phyloP scores from a whole-genome alignment of 2,797 vertebrate species.

The Coilia nasus region DNA sequence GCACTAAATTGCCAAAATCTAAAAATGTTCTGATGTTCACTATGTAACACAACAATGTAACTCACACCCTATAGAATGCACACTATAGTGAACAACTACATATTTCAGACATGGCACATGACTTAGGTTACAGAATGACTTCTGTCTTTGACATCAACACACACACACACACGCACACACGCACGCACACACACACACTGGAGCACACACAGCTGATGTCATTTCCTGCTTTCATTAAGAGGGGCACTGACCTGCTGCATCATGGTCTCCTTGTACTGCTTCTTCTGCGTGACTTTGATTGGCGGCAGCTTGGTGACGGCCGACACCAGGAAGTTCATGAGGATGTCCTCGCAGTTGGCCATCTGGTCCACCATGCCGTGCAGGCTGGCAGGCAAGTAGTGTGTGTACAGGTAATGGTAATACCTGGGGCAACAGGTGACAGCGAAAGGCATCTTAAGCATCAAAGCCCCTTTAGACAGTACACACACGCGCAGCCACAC shows the following conservation, averaged over 20 bases:
- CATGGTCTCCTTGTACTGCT: constrained; percentile 79
- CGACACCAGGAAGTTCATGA: constrained; percentile 91
- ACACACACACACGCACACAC: no score
- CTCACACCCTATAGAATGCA: no score
- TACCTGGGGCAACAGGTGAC: constrained; percentile 71
- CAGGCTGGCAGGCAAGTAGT: constrained; percentile 78
- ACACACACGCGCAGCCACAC: no score
- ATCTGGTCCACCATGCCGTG: constrained; percentile 77
- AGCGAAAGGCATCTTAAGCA: background rate
- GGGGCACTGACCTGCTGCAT: constrained; percentile 71
- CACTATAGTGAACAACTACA: no score
- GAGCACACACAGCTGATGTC: background rate
- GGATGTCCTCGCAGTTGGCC: constrained; percentile 84
- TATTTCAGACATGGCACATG: no score
- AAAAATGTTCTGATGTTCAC: no score
- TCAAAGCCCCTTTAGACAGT: background rate
- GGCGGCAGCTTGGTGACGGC: constrained; percentile 87
- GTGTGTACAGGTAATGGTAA: constrained; percentile 88
- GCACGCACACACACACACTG: background rate
- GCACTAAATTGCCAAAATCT: no score
- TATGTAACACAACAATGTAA: no score
- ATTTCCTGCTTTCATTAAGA: background rate
- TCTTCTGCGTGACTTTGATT: constrained; percentile 89
- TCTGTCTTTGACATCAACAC: no score
- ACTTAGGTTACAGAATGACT: no score